Evolutionary conservation across 2,113 vertebrate species (phyloP), one percentile per base, ranked within the genome.

Genomic region (Leptocoma aspasia): DNA sequence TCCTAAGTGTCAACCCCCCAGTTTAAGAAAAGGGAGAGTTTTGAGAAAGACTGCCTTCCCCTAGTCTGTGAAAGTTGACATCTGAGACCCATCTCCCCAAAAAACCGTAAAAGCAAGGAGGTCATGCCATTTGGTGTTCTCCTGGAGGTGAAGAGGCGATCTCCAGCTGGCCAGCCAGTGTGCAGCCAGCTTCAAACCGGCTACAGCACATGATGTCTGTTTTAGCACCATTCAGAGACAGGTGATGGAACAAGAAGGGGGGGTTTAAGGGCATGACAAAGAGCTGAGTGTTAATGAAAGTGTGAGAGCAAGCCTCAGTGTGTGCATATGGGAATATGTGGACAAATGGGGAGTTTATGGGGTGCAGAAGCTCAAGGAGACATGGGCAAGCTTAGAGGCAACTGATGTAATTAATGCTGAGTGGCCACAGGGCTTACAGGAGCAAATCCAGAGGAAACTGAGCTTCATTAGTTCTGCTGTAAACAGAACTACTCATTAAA

Each of bases 401-500:
- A 44, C 39, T 83, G 71, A n/a, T 1, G 1, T 90, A 86, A 86
- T 88, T 90, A 57, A 53, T 7, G 21, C 45, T 53, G 54, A 83
- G 56, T 69, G 90, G 56, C 80, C 68, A 77, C 44, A 66, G 59
- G 76, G 79, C 56, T 86, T 70, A 26, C 22, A 81, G 80, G 65
- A 92, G 60, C 86, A 94, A 80, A 93, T 86, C 63, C 0, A 0
- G 56, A 54, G 91, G 80, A 94, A 94, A 44, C 33, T 5, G 31
- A 77, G 39, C 76, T 93, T 94, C 47, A 57, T 94, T 97, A 86
- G 76, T 63, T 88, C 33, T 83, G 70, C 33, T 77, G 59, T 89
- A 82, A 95, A 86, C 61, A 89, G 41, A 90, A 31, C 45, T 92
- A 15, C 47, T 73, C 65, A 39, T 90, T 94, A 88, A 66, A 72